Evolutionary conservation across 1,140 invertebrate species (phyloP).

Genomic region (Drosophila obscura): DNA sequence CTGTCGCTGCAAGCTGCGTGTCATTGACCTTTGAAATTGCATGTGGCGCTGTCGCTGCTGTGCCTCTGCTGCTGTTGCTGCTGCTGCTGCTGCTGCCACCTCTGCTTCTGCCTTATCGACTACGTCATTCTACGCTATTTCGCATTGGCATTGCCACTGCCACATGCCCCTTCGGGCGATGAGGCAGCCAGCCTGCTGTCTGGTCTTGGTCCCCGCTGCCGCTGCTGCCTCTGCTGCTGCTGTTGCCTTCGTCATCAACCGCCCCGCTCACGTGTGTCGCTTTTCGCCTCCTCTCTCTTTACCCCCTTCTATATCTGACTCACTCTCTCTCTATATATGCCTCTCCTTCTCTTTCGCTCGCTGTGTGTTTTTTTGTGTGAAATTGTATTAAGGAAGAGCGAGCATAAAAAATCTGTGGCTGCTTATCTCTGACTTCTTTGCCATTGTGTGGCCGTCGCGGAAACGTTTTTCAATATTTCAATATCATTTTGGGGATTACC

Average conservation of each 20-base stretch:
- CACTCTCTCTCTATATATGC: background rate
- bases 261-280: constrained; percentile 51
- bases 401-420: constrained; percentile 34
- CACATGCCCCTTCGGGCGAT: constrained; percentile 53
- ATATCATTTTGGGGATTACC: too few species aligned
- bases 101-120: constrained; percentile 45
- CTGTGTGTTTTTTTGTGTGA: constrained; percentile 46
- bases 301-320: background rate
- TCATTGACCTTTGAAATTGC: constrained; percentile 83
- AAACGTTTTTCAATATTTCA: constrained; percentile 76
- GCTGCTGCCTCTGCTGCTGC: background rate
- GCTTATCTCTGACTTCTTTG: constrained; percentile 59
- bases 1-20: constrained; percentile 64
- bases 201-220: constrained; percentile 22
- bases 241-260: constrained; percentile 62
- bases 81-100: constrained; percentile 18
- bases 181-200: constrained; percentile 51
- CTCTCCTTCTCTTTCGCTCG: constrained; percentile 7
- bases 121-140: constrained; percentile 78
- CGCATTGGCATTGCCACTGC: constrained; percentile 65
- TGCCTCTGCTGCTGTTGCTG: constrained; percentile 37
- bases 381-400: constrained; percentile 68
- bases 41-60: constrained; percentile 56
- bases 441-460: constrained; percentile 43
- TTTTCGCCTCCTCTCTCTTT: constrained; percentile 15